A percentile compares a stretch with the other conserved stretches of the same genome.
Conservation (phyloP, 2,888 invertebrate genomes). For the Oxycera nigricornis region DNA sequence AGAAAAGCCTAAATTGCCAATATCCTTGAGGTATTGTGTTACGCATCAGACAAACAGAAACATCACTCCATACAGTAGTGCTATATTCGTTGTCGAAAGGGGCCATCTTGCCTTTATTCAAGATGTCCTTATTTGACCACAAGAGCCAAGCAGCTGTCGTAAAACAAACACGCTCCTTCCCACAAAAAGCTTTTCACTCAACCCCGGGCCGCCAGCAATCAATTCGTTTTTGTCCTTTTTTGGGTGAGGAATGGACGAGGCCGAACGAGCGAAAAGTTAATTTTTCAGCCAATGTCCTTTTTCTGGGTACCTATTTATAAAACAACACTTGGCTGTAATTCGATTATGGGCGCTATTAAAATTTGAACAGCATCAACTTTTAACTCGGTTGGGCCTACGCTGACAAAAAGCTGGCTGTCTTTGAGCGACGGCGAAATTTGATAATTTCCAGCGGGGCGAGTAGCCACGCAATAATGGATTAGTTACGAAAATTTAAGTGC, state of each 20-base stretch:
- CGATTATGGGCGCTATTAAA: constrained; percentile 24
- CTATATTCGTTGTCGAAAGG: not conserved
- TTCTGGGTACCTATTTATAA: constrained; percentile 8
- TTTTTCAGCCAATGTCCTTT: constrained; percentile 16
- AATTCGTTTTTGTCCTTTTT: too few species aligned
- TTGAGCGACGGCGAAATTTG: not conserved
- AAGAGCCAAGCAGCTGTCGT: constrained; percentile 18
- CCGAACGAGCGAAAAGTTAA: not conserved
- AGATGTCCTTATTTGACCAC: constrained; percentile 15
- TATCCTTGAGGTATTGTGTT: constrained; percentile 34
- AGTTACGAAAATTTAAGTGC: constrained; percentile 1
- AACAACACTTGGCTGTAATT: constrained; percentile 16
- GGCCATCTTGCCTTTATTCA: constrained; percentile 7
- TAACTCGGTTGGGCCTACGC: not conserved
- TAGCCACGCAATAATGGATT: not conserved
- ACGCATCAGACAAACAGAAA: constrained; percentile 17
- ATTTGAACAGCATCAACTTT: constrained; percentile 12
- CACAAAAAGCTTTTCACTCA: not conserved
- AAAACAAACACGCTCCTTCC: not conserved
- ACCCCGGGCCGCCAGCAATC: not conserved
- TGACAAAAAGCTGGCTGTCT: not conserved
- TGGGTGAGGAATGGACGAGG: not conserved
- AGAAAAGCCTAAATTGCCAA: constrained; percentile 29
- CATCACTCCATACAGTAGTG: not conserved
- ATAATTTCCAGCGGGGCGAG: not conserved